Conservation (phyloP, 1,140 invertebrate genomes). For the Drosophila simulans region DNA sequence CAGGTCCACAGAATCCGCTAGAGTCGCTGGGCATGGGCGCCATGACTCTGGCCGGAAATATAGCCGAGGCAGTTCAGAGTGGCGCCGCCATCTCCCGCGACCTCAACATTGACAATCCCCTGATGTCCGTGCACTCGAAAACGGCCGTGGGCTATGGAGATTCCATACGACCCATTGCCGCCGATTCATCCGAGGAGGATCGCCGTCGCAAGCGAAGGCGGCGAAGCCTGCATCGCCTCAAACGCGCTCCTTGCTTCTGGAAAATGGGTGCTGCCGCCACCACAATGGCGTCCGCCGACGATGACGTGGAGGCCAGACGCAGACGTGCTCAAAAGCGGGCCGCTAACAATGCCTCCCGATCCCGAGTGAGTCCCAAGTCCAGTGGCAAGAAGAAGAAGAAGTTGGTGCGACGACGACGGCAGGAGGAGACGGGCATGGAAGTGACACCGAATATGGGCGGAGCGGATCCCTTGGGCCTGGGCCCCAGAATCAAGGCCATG, state of each 20-base stretch:
- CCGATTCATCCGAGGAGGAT: constrained; percentile 56
- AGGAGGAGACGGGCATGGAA: constrained; percentile 1
- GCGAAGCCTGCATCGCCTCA: constrained; percentile 20
- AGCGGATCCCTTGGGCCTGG: constrained; percentile 2
- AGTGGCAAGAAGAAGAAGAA: constrained; percentile 56
- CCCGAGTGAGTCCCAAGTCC: constrained; percentile 37
- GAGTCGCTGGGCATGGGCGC: constrained; percentile 52
- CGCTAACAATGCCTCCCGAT: constrained; percentile 51
- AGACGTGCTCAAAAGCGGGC: constrained; percentile 46
- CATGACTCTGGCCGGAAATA: constrained; percentile 42
- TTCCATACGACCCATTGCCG: constrained; percentile 44
- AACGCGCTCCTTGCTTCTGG: constrained; percentile 54
- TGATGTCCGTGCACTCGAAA: constrained; percentile 52
- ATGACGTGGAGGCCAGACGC: constrained; percentile 63
- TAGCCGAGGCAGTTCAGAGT: constrained; percentile 50
- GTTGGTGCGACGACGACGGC: constrained; percentile 41
- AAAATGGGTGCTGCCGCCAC: constrained; percentile 47
- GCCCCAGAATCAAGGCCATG: constrained; percentile 45
- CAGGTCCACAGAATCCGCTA: constrained; percentile 34
- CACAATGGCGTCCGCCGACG: constrained; percentile 28
- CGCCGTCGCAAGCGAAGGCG: constrained; percentile 17
- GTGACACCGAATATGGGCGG: neutral
- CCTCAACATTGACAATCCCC: constrained; percentile 48
- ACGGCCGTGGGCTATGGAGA: constrained; percentile 57
- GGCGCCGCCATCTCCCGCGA: constrained; percentile 35